These are phyloP conservation scores for Pelochelys cantorii DNA, from an alignment of 2,797 vertebrate genomes.

Conservation along the genomic window DNA sequence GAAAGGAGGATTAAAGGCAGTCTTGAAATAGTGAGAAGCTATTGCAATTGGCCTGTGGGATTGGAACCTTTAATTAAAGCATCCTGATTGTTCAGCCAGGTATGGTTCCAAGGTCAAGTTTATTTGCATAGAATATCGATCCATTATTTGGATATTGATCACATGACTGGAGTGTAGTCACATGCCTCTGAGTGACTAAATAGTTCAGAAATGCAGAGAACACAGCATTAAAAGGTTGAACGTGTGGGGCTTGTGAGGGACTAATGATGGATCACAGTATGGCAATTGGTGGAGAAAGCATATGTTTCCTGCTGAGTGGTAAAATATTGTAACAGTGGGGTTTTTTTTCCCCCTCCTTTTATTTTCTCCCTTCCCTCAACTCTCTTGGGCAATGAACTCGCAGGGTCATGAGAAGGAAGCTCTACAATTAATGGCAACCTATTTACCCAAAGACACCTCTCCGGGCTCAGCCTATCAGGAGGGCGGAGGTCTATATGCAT, in stretches of 20 bases:
- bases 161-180: background rate
- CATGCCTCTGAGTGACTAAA: background rate
- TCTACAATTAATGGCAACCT: constrained; percentile 98
- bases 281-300: background rate
- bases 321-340: background rate
- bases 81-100: background rate
- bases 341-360: background rate
- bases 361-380: background rate
- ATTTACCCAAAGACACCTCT: constrained; percentile 98
- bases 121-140: background rate
- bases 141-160: background rate
- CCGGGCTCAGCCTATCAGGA: constrained; percentile 99
- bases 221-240: background rate
- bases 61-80: background rate
- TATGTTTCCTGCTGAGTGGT: background rate
- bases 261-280: background rate
- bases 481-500: constrained; percentile 95
- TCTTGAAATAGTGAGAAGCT: background rate
- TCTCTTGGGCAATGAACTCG: constrained; percentile 15
- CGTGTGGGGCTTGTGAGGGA: background rate
- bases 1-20: background rate
- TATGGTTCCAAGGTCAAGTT: background rate
- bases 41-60: background rate
- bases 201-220: background rate
- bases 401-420: constrained; percentile 99